phyloP scores from a whole-genome alignment of 2,113 vertebrate species.

The Strix aluco region DNA sequence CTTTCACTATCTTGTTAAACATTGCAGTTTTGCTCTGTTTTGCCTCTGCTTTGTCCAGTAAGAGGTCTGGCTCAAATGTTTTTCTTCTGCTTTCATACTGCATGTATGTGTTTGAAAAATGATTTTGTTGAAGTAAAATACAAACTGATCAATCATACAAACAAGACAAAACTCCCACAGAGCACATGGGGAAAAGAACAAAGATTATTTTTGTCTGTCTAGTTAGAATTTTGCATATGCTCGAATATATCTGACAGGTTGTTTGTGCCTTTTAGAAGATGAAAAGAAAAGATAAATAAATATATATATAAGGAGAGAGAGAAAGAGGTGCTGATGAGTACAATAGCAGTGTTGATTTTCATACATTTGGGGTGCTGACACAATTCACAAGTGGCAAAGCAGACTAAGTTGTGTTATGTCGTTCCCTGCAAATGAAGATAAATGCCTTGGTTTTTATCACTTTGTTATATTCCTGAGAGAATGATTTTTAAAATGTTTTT shows the following conservation, averaged over 20 bases:
- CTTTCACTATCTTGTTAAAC: background rate
- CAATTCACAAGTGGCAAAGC: background rate
- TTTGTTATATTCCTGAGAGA: background rate
- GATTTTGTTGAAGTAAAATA: slow-evolving; percentile 55
- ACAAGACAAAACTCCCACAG: slow-evolving; percentile 69
- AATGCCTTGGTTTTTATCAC: slow-evolving; percentile 1
- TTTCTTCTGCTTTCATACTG: slow-evolving; percentile 1
- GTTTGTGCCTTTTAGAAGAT: slow-evolving; percentile 59
- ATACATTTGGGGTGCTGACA: background rate
- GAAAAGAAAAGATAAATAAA: background rate
- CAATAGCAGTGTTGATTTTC: background rate
- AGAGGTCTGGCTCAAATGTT: background rate
- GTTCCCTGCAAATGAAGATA: slow-evolving; percentile 34
- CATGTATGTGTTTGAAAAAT: slow-evolving; percentile 22
- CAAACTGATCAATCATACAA: slow-evolving; percentile 70
- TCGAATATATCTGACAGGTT: slow-evolving; percentile 68
- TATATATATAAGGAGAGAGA: background rate
- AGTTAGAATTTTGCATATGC: slow-evolving; percentile 70
- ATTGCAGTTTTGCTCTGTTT: background rate
- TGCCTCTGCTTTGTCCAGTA: background rate
- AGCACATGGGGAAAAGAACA: slow-evolving; percentile 63
- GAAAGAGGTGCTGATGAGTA: background rate
- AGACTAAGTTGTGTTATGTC: background rate
- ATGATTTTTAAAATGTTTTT: background rate
- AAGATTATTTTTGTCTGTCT: slow-evolving; percentile 70